Percentiles rank a stretch among this genome's conserved stretches.
Conservation (phyloP, 2,113 vertebrate species). For the Austrofundulus limnaeus region DNA sequence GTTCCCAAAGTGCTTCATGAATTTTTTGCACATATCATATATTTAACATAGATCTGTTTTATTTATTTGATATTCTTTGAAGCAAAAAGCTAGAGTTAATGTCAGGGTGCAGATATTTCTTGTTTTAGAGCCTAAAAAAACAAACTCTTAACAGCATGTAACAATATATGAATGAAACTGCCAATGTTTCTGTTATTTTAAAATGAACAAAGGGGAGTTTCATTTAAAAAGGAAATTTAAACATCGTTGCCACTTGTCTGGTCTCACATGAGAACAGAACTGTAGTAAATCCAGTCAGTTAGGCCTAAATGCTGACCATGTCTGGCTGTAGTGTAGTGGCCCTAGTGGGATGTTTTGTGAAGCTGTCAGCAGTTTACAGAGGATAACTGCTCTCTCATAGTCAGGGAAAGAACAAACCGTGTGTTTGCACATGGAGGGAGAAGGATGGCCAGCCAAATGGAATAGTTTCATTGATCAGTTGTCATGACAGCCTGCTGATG, state of each 20-base stretch:
- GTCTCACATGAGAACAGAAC: constrained; percentile 51
- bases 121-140: not conserved
- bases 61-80: not conserved
- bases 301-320: constrained; percentile 65
- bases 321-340: constrained; percentile 54
- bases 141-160: not conserved
- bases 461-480: constrained; percentile 74
- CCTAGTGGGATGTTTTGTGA: constrained; percentile 52
- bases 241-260: constrained; percentile 24
- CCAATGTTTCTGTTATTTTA: constrained; percentile 44
- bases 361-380: constrained; percentile 68
- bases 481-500: constrained; percentile 68
- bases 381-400: constrained; percentile 54
- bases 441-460: constrained; percentile 65
- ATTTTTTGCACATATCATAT: too few relatives aligned
- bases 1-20: too few relatives aligned
- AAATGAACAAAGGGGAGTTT: constrained; percentile 30
- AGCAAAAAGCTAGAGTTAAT: too few relatives aligned
- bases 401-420: constrained; percentile 35
- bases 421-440: constrained; percentile 31
- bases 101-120: not conserved
- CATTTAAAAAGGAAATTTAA: constrained; percentile 26
- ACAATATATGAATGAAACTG: not conserved
- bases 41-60: too few relatives aligned
- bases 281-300: constrained; percentile 65